These are phyloP conservation scores for Aspidoscelis tigris DNA, from an alignment of 2,113 vertebrate species.

Conservation along the genomic window DNA sequence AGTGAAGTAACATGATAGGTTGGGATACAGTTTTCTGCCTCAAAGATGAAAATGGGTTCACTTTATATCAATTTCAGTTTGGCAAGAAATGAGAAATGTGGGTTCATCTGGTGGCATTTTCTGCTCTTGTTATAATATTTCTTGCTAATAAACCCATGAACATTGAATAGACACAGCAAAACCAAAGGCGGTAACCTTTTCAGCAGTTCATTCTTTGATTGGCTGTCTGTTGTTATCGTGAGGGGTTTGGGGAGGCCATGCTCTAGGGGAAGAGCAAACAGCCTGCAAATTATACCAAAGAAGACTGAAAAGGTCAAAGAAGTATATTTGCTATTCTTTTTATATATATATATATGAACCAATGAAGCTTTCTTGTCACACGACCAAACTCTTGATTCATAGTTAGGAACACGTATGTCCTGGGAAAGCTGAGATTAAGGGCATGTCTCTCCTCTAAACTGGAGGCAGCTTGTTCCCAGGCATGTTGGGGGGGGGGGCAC, in stretches of 20 bases:
- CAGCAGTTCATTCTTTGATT: conserved; percentile 50
- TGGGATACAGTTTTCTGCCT: conserved; percentile 48
- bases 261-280: conserved; percentile 49
- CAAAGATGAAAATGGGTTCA: conserved; percentile 48
- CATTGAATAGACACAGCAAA: conserved; percentile 62
- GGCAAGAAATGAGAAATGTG: conserved; percentile 49
- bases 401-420: conserved; percentile 57
- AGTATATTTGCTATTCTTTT: conserved; percentile 57
- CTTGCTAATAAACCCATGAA: conserved; percentile 21
- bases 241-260: conserved; percentile 52
- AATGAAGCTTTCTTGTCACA: conserved; percentile 53
- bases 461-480: no score
- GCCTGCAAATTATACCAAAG: conserved; percentile 65
- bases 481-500: no score
- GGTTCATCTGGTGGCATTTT: conserved; percentile 67
- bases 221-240: conserved; percentile 62
- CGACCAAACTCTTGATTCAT: conserved; percentile 62
- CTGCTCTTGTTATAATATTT: conserved; percentile 56
- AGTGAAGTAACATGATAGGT: conserved; percentile 58
- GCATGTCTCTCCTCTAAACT: no score
- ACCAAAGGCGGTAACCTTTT: conserved; percentile 65
- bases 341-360: conserved; percentile 50
- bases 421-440: conserved; percentile 45
- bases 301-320: conserved; percentile 70
- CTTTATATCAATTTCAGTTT: conserved; percentile 55